These are phyloP conservation scores for Hydrozoanthus gracilis DNA, from an alignment of 92 coral and sea anemone genomes.

Conservation along the genomic window DNA sequence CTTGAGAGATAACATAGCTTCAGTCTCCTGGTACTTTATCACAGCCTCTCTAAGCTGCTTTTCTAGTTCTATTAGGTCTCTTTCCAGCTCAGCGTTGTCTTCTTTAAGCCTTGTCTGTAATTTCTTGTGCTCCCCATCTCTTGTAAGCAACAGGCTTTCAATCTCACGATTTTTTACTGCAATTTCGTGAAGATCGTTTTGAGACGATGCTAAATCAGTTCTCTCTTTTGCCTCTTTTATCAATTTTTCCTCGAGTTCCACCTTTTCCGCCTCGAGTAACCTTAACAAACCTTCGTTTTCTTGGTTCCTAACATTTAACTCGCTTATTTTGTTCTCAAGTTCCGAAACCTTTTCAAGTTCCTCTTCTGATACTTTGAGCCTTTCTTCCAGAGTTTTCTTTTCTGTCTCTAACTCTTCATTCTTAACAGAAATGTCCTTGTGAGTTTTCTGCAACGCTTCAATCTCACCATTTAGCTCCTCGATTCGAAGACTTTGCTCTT, in stretches of 20 bases:
- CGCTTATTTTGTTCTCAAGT: slow-evolving; percentile 60
- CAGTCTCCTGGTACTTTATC: slow-evolving; percentile 74
- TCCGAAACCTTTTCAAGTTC: slow-evolving; percentile 49
- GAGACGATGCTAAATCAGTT: slow-evolving; percentile 80
- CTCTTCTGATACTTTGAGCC: slow-evolving; percentile 52
- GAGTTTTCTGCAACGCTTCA: slow-evolving; percentile 38
- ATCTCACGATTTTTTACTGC: slow-evolving; percentile 80
- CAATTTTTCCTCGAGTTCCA: slow-evolving; percentile 69
- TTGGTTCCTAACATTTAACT: slow-evolving; percentile 50
- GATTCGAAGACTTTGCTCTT: slow-evolving; percentile 56
- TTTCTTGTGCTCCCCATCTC: slow-evolving; percentile 81
- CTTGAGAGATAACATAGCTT: slow-evolving; percentile 71
- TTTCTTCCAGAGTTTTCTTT: slow-evolving; percentile 60
- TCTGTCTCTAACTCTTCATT: slow-evolving; percentile 68
- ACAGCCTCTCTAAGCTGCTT: slow-evolving; percentile 64
- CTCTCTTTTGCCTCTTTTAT: slow-evolving; percentile 66
- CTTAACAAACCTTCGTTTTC: slow-evolving; percentile 69
- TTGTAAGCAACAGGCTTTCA: slow-evolving; percentile 72
- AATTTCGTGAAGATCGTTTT: slow-evolving; percentile 74
- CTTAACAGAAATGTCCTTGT: slow-evolving; percentile 55
- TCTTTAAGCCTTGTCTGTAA: slow-evolving; percentile 69
- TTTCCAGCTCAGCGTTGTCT: slow-evolving; percentile 77
- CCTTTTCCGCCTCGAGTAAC: slow-evolving; percentile 66
- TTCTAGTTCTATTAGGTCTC: slow-evolving; percentile 74
- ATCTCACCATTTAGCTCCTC: slow-evolving; percentile 37